Conservation (phyloP, 1,140 invertebrate species). For the Aleiodes sp. region DNA sequence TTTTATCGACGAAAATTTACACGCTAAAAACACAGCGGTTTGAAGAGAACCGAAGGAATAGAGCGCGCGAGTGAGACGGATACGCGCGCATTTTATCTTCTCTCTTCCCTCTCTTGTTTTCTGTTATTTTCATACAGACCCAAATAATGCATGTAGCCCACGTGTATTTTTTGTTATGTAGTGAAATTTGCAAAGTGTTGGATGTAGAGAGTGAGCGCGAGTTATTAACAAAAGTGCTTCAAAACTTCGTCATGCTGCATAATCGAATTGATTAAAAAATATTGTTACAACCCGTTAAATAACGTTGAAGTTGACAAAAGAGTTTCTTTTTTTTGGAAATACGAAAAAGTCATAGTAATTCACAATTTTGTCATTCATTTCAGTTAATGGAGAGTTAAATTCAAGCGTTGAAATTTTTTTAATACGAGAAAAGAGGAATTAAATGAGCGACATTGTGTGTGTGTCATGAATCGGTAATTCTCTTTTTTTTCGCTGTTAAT, state of each 20-base stretch:
- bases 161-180: no score
- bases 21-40: background rate
- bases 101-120: no score
- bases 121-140: no score
- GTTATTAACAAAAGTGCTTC: no score
- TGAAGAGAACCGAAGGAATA: no score
- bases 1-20: conserved; percentile 2
- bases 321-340: background rate
- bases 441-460: background rate
- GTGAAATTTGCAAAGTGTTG: no score
- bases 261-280: conserved; percentile 10
- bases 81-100: no score
- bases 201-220: no score
- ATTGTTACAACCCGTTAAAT: background rate
- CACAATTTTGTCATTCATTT: conserved; percentile 22
- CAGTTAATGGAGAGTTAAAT: conserved; percentile 24
- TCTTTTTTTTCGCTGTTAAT: conserved; percentile 15
- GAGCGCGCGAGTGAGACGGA: no score
- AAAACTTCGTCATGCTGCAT: background rate
- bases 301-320: background rate
- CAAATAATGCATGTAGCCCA: no score
- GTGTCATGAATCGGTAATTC: conserved; percentile 21
- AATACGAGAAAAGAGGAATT: background rate
- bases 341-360: background rate
- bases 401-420: background rate